These are phyloP conservation scores for Andricus quercusramuli DNA, from an alignment of 2,888 invertebrate species.

Conservation along the genomic window DNA sequence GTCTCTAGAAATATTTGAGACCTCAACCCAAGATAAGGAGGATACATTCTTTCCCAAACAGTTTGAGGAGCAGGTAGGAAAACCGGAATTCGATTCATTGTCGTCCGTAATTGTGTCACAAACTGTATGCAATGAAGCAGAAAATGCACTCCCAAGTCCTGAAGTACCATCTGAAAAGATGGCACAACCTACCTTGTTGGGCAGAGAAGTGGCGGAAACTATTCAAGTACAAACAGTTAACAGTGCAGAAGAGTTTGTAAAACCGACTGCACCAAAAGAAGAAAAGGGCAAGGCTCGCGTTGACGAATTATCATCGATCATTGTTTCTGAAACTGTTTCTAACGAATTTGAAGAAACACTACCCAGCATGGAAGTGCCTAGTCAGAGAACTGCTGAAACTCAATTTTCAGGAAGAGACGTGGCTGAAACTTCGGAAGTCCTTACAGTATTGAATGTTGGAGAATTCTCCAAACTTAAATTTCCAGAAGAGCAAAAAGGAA, in stretches of 20 bases:
- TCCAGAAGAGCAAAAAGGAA: conserved; percentile 60
- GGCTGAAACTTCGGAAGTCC: conserved; percentile 76
- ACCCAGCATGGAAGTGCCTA: conserved; percentile 56
- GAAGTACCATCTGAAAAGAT: conserved; percentile 57
- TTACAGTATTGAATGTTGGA: conserved; percentile 64
- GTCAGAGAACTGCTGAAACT: conserved; percentile 65
- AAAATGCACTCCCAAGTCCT: conserved; percentile 50
- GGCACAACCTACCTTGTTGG: conserved; percentile 56
- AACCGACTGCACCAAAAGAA: conserved; percentile 53
- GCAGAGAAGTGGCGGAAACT: conserved; percentile 61
- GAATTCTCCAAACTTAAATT: conserved; percentile 62
- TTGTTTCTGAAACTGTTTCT: conserved; percentile 61
- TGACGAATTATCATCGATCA: conserved; percentile 62
- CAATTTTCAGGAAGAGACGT: conserved; percentile 71
- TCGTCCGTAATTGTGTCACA: conserved; percentile 58
- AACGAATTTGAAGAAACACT: conserved; percentile 64
- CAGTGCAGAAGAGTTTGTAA: conserved; percentile 57
- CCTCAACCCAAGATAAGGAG: conserved; percentile 74
- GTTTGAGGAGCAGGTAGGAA: conserved; percentile 58
- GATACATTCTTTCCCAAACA: conserved; percentile 60
- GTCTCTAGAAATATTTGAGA: conserved; percentile 74
- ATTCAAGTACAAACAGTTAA: conserved; percentile 64
- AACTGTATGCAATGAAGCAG: conserved; percentile 53
- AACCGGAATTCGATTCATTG: conserved; percentile 53
- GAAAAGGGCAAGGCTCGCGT: conserved; percentile 58